Base-by-base conservation (phyloP, 2,113 vertebrate species). In the Scopus umbretta region DNA sequence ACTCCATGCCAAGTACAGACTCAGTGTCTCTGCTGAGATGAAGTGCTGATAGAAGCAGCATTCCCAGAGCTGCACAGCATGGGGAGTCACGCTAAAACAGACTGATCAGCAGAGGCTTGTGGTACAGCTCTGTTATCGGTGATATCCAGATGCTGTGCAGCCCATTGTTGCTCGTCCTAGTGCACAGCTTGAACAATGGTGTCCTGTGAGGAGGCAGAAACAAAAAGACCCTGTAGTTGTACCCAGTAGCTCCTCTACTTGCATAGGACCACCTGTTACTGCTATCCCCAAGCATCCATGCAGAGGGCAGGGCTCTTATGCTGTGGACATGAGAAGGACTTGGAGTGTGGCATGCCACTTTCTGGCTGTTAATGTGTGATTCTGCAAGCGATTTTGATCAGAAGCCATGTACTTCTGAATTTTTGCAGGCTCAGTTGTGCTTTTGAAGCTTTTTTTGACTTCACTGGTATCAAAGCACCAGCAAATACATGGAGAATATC, bases 121-220 rank as follows among this genome's bases (percentile, higher is more conserved):
- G 29, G n/a, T 65, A 29, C 40, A 40, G 47, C 58, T 80, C 17
- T 58, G 40, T 25, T 70, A 42, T 7, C n/a, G 38, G 62, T 65
- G 70, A 50, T 14, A 55, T 3, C 52, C 53, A 45, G 50, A 25
- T 23, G 36, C 42, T 83, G 61, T 59, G 67, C 52, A 76, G 78
- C 30, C 38, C 38, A 29, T 59, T 0, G 0, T 42, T 53, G 50
- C 55, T 81, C 9, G 3, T 72, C 18, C 1, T 13, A 11, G 6
- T 34, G 62, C 21, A 20, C 7, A 16, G 40, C 75, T 73, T 65
- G 53, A 45, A 23, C 38, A 38, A 26, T 45, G 34, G 32, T 74
- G 47, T 68, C 30, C 58, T 73, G 38, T 21, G 59, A 72, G 36
- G 21, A 80, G 63, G 15, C 59, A 86, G 61, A 58, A 88, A 42